These are phyloP conservation scores for Cydia strobilella DNA, from an alignment of 1,140 invertebrate genomes.

Conservation along the genomic window DNA sequence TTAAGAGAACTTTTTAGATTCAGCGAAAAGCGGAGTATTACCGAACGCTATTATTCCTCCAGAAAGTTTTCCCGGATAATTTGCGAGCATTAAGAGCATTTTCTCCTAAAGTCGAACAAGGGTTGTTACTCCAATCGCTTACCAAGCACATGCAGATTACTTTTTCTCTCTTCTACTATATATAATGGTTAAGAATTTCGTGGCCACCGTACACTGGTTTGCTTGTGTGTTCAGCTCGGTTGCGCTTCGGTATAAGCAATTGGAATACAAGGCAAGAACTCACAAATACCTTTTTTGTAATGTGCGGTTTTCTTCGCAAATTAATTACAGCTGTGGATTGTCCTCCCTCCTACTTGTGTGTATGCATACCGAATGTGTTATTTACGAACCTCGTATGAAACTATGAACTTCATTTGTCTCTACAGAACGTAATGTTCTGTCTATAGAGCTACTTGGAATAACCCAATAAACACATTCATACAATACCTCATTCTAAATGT, in stretches of 20 bases:
- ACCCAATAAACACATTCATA: background rate
- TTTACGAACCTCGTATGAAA: too few relatives aligned
- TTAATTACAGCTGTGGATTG: background rate
- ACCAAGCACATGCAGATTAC: background rate
- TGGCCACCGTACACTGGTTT: background rate
- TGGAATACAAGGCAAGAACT: background rate
- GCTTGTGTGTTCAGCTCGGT: background rate
- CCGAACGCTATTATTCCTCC: background rate
- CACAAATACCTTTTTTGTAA: slow-evolving; percentile 6
- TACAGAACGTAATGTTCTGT: background rate
- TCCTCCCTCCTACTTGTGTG: too few relatives aligned
- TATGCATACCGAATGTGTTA: too few relatives aligned
- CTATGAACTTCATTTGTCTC: too few relatives aligned
- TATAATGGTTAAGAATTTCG: background rate
- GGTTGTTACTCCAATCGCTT: background rate
- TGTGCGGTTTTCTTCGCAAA: background rate
- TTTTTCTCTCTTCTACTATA: too few relatives aligned
- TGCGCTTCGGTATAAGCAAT: background rate
- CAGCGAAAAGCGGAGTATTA: background rate
- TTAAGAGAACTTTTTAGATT: background rate
- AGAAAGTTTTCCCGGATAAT: background rate
- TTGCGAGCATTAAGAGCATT: background rate
- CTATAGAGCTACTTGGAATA: background rate
- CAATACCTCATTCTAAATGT: background rate
- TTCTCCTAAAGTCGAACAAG: background rate